These are phyloP conservation scores for Xiphophorus maculatus DNA, from an alignment of 2,113 vertebrate genomes.

Conservation along the genomic window DNA sequence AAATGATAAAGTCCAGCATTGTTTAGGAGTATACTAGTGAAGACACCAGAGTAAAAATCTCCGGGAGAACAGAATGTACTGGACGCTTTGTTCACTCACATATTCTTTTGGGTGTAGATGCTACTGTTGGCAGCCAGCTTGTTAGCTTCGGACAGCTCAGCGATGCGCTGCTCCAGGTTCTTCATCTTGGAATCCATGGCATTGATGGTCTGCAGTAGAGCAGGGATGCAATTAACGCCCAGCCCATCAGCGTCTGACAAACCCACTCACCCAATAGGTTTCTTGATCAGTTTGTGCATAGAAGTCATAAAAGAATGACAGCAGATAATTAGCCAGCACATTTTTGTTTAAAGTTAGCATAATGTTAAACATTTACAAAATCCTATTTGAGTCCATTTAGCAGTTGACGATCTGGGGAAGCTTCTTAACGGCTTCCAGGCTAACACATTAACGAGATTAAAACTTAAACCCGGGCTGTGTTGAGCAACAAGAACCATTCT, in stretches of 20 bases:
- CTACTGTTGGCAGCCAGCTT: conserved; percentile 99
- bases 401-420: conserved; percentile 63
- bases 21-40: conserved; percentile 29
- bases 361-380: conserved; percentile 45
- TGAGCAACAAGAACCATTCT: conserved; percentile 47
- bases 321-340: conserved; percentile 8
- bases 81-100: conserved; percentile 83
- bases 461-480: conserved; percentile 43
- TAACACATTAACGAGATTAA: conserved; percentile 75
- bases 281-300: conserved; percentile 13
- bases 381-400: conserved; percentile 61
- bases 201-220: conserved; percentile 90
- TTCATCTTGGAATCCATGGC: conserved; percentile 99
- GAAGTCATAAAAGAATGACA: conserved; percentile 15
- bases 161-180: conserved; percentile 96
- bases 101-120: conserved; percentile 98
- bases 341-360: conserved; percentile 11
- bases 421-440: conserved; percentile 67
- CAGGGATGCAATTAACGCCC: conserved; percentile 4
- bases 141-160: conserved; percentile 96
- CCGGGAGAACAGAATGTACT: conserved; percentile 9
- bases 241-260: conserved; percentile 9
- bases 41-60: conserved; percentile 34
- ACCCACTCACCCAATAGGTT: neutral
- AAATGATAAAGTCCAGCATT: neutral